Evolutionary conservation across 2,797 vertebrate genomes (phyloP).

Genomic region (Argentina silus): DNA sequence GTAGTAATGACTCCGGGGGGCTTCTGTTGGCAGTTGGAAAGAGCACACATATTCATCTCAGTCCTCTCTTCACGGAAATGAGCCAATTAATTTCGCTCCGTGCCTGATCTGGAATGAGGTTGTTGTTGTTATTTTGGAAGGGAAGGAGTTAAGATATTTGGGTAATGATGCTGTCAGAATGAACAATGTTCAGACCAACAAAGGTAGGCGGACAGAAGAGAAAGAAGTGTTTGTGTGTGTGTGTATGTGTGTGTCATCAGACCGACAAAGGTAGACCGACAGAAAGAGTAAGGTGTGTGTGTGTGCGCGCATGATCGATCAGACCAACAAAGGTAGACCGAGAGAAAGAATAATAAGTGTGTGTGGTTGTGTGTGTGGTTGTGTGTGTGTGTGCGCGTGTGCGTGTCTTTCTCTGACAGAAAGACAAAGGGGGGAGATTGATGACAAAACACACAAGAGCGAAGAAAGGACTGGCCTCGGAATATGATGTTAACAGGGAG

Average conservation of each 20-base stretch:
- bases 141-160: conserved; percentile 29
- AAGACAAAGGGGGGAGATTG: conserved; percentile 64
- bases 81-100: conserved; percentile 55
- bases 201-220: conserved; percentile 33
- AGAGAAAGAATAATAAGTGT: too few relatives aligned
- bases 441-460: conserved; percentile 56
- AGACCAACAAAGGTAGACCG: too few relatives aligned
- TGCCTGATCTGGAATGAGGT: conserved; percentile 18
- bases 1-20: conserved; percentile 60
- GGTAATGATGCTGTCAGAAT: conserved; percentile 46
- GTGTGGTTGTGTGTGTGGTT: too few relatives aligned
- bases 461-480: conserved; percentile 46
- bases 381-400: too few relatives aligned
- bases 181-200: conserved; percentile 56
- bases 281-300: too few relatives aligned
- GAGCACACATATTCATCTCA: conserved; percentile 67
- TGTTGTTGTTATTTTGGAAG: conserved; percentile 37
- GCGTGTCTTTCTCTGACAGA: conserved; percentile 24
- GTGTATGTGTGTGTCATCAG: too few relatives aligned
- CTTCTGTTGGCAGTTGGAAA: conserved; percentile 57
- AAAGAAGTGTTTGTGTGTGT: too few relatives aligned
- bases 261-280: too few relatives aligned
- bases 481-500: conserved; percentile 65
- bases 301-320: too few relatives aligned
- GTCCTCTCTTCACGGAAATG: conserved; percentile 28